These are phyloP conservation scores for Nomada goodeniana DNA, from an alignment of 2,888 invertebrate genomes.

Conservation along the genomic window DNA sequence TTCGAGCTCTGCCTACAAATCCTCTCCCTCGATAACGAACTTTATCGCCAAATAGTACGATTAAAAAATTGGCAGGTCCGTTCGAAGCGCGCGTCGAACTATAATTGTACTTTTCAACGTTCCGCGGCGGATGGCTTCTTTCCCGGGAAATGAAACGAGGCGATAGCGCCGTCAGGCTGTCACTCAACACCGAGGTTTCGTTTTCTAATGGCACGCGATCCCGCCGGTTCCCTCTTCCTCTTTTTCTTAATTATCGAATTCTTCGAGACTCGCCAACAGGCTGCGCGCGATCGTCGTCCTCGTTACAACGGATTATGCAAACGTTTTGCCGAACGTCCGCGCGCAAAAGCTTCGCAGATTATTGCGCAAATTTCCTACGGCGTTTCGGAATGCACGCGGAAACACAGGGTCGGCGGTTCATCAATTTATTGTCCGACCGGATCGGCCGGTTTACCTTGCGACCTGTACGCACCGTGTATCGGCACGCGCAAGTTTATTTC, in stretches of 20 bases:
- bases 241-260: background rate
- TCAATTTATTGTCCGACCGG: constrained; percentile 44
- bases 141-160: constrained; percentile 26
- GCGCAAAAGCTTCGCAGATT: background rate
- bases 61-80: no score
- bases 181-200: constrained; percentile 17
- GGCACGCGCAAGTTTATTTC: background rate
- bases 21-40: no score
- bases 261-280: background rate
- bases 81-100: no score
- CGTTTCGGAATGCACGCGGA: constrained; percentile 34
- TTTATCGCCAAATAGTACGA: no score
- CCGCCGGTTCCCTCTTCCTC: background rate
- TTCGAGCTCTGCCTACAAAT: background rate
- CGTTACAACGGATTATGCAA: constrained; percentile 6
- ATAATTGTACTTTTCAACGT: background rate
- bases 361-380: constrained; percentile 12
- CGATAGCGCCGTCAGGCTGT: constrained; percentile 7
- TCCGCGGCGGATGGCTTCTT: background rate
- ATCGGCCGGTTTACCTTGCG: constrained; percentile 52
- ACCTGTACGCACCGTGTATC: background rate
- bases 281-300: background rate
- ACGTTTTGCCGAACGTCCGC: background rate
- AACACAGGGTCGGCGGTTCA: constrained; percentile 36
- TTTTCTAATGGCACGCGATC: constrained; percentile 23